Percentiles rank a stretch among this genome's conserved stretches.
These are phyloP conservation scores for Diabrotica undecimpunctata DNA, from an alignment of 1,140 invertebrate genomes.

Conservation along the genomic window DNA sequence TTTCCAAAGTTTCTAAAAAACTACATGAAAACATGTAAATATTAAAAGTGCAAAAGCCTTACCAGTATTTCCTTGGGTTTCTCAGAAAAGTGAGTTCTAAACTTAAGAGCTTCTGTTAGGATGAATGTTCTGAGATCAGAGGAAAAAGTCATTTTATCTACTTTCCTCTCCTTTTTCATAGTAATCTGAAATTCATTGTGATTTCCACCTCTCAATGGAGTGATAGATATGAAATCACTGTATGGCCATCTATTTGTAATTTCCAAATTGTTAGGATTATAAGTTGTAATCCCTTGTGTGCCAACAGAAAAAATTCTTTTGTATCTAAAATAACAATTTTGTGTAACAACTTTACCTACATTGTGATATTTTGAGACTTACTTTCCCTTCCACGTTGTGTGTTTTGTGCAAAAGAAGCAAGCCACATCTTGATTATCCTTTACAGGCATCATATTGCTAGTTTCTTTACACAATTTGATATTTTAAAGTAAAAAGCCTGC, in stretches of 20 bases:
- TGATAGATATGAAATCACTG: constrained; percentile 73
- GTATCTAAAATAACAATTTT: constrained; percentile 63
- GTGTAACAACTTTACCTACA: too few relatives aligned
- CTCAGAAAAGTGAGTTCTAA: constrained; percentile 73
- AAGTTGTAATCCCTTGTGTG: constrained; percentile 92
- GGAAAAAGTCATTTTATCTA: constrained; percentile 95
- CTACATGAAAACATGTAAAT: too few relatives aligned
- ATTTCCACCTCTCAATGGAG: constrained; percentile 58
- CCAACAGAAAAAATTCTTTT: constrained; percentile 97
- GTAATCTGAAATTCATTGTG: constrained; percentile 80
- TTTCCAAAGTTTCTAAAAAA: too few relatives aligned
- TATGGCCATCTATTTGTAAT: constrained; percentile 95
- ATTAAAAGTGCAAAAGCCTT: constrained; percentile 33
- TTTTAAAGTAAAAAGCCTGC: not conserved
- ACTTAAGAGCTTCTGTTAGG: constrained; percentile 85
- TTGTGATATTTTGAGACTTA: constrained; percentile 51
- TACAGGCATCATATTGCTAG: constrained; percentile 69
- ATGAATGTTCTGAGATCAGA: constrained; percentile 91
- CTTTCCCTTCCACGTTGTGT: constrained; percentile 91
- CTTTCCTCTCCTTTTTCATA: constrained; percentile 86
- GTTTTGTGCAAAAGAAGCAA: constrained; percentile 93
- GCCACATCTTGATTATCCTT: constrained; percentile 89
- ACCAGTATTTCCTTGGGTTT: constrained; percentile 73
- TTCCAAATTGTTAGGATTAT: constrained; percentile 90
- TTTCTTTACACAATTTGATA: not conserved